phyloP scores from a whole-genome alignment of 2,888 invertebrate species.

The Alloplasta piceator region DNA sequence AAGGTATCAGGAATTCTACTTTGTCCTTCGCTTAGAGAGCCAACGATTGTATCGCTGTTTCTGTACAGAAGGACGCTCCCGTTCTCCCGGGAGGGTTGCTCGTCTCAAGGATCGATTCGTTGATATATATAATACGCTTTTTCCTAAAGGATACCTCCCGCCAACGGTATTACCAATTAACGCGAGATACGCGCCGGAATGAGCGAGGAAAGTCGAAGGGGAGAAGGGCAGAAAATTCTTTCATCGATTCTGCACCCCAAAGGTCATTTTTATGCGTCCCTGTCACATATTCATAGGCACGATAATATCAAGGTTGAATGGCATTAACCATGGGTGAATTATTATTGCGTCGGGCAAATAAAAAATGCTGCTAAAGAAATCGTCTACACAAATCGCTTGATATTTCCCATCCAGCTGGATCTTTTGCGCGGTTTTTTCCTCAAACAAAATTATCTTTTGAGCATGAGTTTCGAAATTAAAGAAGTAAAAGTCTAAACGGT shows the following conservation, averaged over 20 bases:
- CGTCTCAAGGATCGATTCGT: conserved; percentile 63
- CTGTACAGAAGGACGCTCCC: conserved; percentile 36
- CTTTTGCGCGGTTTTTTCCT: no score
- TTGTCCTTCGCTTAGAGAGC: no score
- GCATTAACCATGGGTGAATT: conserved; percentile 70
- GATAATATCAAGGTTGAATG: conserved; percentile 73
- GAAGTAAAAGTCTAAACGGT: no score
- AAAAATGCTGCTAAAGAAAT: neutral
- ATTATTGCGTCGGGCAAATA: neutral
- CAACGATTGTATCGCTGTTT: no score
- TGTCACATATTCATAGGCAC: conserved; percentile 73
- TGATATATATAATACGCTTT: conserved; percentile 51
- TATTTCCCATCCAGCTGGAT: no score
- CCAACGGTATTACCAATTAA: conserved; percentile 64
- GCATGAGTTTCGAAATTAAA: no score
- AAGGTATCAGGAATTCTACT: no score
- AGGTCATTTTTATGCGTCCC: conserved; percentile 23
- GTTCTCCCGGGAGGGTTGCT: conserved; percentile 46
- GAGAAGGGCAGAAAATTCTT: conserved; percentile 30
- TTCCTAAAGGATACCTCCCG: conserved; percentile 52
- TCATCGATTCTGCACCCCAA: conserved; percentile 25
- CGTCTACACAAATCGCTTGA: no score
- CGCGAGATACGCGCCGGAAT: conserved; percentile 36
- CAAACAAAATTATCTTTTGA: no score
- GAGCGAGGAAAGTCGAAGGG: conserved; percentile 2